phyloP scores from a whole-genome alignment of 2,113 vertebrate genomes.

The Nestor notabilis region DNA sequence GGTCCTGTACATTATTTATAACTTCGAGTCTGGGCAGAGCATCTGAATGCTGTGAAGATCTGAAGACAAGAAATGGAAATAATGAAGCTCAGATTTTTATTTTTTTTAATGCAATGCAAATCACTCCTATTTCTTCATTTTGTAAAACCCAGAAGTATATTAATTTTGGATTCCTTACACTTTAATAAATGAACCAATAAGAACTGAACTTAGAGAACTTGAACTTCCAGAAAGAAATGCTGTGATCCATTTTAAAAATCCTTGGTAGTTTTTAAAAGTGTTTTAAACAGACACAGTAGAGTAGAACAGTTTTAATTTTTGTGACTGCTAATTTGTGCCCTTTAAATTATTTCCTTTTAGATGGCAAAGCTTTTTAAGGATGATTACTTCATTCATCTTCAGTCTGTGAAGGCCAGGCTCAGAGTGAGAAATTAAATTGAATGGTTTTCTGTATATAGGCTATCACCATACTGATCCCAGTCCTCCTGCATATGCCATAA shows the following conservation, averaged over 20 bases:
- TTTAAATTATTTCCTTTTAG: conserved; percentile 4
- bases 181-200: not conserved
- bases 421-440: not conserved
- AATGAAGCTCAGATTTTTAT: not conserved
- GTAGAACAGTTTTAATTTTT: not conserved
- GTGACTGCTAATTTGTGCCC: not conserved
- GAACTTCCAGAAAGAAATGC: not conserved
- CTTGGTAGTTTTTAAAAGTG: not conserved
- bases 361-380: not conserved
- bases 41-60: no score
- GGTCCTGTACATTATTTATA: accelerated
- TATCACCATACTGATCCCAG: not conserved
- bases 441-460: not conserved
- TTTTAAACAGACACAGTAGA: not conserved
- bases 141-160: not conserved
- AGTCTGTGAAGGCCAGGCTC: not conserved
- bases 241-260: not conserved
- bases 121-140: not conserved
- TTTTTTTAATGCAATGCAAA: not conserved
- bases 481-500: not conserved
- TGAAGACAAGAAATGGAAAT: not conserved
- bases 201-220: not conserved
- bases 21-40: no score
- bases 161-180: not conserved
- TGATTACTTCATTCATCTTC: conserved; percentile 37